These are phyloP conservation scores for Stenchaetothrips biformis DNA, from an alignment of 2,888 invertebrate genomes.

Conservation along the genomic window DNA sequence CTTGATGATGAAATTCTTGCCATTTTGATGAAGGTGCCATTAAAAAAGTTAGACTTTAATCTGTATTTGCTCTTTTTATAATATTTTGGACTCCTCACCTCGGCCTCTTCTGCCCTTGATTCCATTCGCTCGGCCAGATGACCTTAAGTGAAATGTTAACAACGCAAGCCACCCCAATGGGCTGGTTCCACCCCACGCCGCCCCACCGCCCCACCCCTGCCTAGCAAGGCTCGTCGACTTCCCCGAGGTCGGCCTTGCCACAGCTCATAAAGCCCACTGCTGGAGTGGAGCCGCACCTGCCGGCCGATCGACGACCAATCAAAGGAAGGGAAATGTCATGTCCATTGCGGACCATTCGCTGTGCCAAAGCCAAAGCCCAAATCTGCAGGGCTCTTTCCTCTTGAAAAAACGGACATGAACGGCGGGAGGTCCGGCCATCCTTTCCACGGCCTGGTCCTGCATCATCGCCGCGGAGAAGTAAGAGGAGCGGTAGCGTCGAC, in stretches of 20 bases:
- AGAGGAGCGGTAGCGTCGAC: no score
- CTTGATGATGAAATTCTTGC: background rate
- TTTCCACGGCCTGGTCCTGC: no score
- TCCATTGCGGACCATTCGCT: no score
- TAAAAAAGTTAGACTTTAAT: background rate
- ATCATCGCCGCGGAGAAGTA: no score
- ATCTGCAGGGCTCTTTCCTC: no score
- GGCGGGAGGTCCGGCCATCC: no score
- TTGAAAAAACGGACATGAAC: no score
- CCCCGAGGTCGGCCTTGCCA: background rate
- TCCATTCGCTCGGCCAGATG: background rate
- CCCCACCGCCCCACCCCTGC: background rate
- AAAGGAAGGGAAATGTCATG: no score
- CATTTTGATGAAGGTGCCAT: background rate
- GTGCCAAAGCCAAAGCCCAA: no score
- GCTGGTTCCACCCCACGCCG: background rate
- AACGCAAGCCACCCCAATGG: background rate
- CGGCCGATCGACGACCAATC: no score
- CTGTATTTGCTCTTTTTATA: background rate
- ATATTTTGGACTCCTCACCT: background rate
- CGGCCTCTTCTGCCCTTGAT: background rate
- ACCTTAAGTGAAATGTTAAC: slow-evolving; percentile 19
- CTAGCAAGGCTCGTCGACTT: background rate
- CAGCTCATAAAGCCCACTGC: no score
- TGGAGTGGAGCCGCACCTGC: no score